Base-by-base conservation (phyloP, 2,113 vertebrate genomes). In the Syngnathus floridae region DNA sequence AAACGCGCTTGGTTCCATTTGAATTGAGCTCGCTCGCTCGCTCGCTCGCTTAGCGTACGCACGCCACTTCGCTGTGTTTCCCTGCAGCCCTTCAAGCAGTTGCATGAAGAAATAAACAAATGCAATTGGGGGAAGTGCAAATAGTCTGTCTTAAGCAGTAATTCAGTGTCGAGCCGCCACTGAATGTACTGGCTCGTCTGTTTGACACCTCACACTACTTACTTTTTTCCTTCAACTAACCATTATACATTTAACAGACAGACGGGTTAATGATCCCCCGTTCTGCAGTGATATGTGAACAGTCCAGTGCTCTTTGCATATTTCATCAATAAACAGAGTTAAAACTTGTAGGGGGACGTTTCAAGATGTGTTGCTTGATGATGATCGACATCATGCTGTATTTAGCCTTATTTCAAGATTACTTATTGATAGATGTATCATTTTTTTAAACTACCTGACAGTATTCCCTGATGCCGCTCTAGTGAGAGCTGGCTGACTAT, bases 161-260 rank as follows among this genome's bases (percentile, higher is more conserved):
- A 31, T 31, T 31, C 26, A 31, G 26, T 31, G 26, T 31, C 26
- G 26, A 31, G 26, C 26, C 26, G 26, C 26, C 26, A 31, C 26
- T 31, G 26, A 31, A 54, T 26, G 51, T 26, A 54, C 51, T 6
- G 51, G 11, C 11, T 31, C 51, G 51, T 21, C 21, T 52, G n/a
- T 54, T 35, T 35, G 54, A 56, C 54, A 56, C 54, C 54, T 54
- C 22, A 8, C 22, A 16, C 22, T 31, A 31, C 22, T 16, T 7
- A 7, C 8, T 12, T 35, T 35, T 31, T 17, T 13, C 10, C 21
- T 12, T 8, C 54, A 7, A 35, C 26, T 56, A 6, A 35, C 54
- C 26, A 56, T 7, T 56, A 56, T 56, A 56, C 54, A 56, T 56
- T 56, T 35, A 16, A 56, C 54, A 56, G 54, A 56, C 54, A 56